phyloP scores from a whole-genome alignment of 2,113 vertebrate species.

The Pelobates fuscus region DNA sequence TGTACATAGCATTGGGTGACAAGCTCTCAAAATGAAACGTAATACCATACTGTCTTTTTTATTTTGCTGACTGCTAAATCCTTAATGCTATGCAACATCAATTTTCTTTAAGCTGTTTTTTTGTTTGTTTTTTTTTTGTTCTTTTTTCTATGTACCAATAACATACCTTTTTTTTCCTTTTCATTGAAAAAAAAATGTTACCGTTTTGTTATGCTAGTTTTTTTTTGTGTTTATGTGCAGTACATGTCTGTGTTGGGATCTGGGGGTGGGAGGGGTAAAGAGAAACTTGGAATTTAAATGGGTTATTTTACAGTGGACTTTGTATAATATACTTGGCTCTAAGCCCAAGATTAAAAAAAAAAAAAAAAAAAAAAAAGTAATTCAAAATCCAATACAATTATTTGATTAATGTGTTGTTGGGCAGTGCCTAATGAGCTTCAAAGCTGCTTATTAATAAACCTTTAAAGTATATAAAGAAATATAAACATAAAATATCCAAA shows the following conservation, averaged over 20 bases:
- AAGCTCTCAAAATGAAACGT: slow-evolving; percentile 78
- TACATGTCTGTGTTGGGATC: slow-evolving; percentile 60
- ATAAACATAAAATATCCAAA: slow-evolving; percentile 69
- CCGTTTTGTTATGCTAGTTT: slow-evolving; percentile 65
- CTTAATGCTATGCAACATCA: slow-evolving; percentile 92
- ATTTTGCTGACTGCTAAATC: slow-evolving; percentile 78
- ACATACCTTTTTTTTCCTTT: slow-evolving; percentile 79
- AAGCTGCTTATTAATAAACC: slow-evolving; percentile 82
- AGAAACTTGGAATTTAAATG: slow-evolving; percentile 30
- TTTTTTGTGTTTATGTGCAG: slow-evolving; percentile 69
- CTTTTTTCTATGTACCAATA: slow-evolving; percentile 77
- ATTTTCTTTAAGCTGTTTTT: slow-evolving; percentile 72
- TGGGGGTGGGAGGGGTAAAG: not conserved
- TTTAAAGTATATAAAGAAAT: slow-evolving; percentile 57
- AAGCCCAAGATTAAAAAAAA: slow-evolving; percentile 72
- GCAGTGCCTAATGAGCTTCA: slow-evolving; percentile 89
- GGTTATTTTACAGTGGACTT: slow-evolving; percentile 58
- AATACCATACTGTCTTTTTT: slow-evolving; percentile 86
- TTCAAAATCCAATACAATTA: slow-evolving; percentile 46
- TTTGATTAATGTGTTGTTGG: slow-evolving; percentile 82
- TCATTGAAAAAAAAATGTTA: slow-evolving; percentile 72
- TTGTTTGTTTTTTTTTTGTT: no score
- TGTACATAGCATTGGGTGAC: slow-evolving; percentile 79
- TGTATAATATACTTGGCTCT: slow-evolving; percentile 78
- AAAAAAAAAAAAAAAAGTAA: no score